A percentile compares a stretch with the other conserved stretches of the same genome.
These are phyloP conservation scores for Nannoperca australis DNA, from an alignment of 2,797 vertebrate species.

Conservation along the genomic window DNA sequence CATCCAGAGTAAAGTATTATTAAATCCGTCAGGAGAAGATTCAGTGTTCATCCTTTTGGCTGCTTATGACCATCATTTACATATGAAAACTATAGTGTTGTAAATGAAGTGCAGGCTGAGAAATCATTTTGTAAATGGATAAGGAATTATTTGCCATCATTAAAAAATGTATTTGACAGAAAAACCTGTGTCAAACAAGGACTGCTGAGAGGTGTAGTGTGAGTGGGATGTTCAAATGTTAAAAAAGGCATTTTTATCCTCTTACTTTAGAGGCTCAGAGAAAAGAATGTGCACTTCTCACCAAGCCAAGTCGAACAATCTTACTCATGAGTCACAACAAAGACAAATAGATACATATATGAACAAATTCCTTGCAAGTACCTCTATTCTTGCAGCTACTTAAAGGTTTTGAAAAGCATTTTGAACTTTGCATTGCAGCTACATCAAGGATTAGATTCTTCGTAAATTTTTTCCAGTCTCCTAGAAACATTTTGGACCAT, in stretches of 20 bases:
- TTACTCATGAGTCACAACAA: slow-evolving; percentile 15
- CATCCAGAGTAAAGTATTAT: not conserved
- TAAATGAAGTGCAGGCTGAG: not conserved
- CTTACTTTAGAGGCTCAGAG: slow-evolving; percentile 8
- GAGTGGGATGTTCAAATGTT: not conserved
- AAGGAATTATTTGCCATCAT: slow-evolving; percentile 6
- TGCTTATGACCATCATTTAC: slow-evolving; percentile 21
- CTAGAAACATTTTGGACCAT: not conserved
- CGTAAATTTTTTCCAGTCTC: not conserved
- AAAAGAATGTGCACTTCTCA: not conserved
- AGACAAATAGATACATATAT: slow-evolving; percentile 4
- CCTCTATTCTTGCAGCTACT: not conserved
- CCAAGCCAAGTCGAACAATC: not conserved
- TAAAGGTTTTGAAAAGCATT: not conserved
- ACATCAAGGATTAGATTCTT: not conserved
- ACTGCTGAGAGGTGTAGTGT: not conserved
- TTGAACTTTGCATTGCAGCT: not conserved
- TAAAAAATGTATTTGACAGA: slow-evolving; percentile 5
- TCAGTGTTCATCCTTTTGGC: slow-evolving; percentile 1
- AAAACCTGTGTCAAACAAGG: not conserved
- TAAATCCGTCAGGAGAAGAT: slow-evolving; percentile 11
- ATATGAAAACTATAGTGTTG: slow-evolving; percentile 2
- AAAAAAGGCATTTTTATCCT: slow-evolving; percentile 11
- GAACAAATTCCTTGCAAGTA: not conserved
- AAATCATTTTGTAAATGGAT: not conserved